Evolutionary conservation across 1,140 invertebrate genomes (phyloP).

Genomic region (Brachionus calyciflorus): DNA sequence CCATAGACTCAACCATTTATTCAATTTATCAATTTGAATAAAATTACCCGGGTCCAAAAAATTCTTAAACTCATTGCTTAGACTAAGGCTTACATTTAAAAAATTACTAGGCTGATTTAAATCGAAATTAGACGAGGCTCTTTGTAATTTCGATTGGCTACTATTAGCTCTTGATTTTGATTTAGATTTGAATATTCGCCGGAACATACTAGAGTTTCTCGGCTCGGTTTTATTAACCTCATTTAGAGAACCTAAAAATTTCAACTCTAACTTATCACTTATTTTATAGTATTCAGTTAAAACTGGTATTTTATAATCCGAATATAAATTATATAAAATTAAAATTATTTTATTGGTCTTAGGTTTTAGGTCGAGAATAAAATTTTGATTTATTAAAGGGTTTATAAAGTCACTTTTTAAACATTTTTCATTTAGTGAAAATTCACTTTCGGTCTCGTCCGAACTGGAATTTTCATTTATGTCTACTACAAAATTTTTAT

Average conservation of each 20-base stretch:
- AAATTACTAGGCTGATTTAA: neutral
- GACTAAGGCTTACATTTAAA: neutral
- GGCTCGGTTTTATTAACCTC: neutral
- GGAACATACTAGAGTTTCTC: neutral
- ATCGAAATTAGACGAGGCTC: neutral
- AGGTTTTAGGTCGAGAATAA: neutral
- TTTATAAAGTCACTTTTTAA: neutral
- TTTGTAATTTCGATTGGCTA: neutral
- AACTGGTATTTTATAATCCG: neutral
- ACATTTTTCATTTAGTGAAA: neutral
- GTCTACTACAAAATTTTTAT: neutral
- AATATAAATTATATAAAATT: neutral
- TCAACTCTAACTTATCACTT: neutral
- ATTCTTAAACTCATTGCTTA: slow-evolving; percentile 14
- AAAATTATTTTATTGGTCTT: neutral
- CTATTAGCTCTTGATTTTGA: slow-evolving; percentile 16
- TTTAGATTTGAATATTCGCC: slow-evolving; percentile 24
- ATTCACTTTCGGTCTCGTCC: slow-evolving; percentile 2
- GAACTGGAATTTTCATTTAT: neutral
- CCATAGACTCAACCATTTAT: slow-evolving; percentile 7
- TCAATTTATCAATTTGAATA: neutral
- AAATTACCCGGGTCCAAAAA: neutral
- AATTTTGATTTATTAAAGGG: neutral
- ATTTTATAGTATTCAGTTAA: neutral
- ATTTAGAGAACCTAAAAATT: no score